phyloP scores from a whole-genome alignment of 2,113 vertebrate genomes.

The Gavia stellata region DNA sequence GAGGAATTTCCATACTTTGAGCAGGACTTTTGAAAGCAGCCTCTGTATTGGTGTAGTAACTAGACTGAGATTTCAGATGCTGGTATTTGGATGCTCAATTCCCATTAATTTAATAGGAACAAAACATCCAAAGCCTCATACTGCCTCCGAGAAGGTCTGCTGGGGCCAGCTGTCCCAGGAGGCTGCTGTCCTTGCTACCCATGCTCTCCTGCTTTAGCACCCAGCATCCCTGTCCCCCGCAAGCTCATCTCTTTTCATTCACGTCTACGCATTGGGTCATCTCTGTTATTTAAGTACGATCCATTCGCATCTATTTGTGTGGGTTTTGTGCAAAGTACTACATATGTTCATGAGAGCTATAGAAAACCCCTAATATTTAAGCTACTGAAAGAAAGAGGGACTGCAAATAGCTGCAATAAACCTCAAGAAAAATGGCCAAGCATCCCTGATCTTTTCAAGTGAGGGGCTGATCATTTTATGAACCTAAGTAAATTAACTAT shows the following conservation, averaged over 20 bases:
- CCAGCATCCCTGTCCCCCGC: neutral
- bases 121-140: neutral
- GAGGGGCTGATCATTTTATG: neutral
- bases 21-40: neutral
- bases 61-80: neutral
- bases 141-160: neutral
- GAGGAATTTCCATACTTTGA: neutral
- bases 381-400: neutral
- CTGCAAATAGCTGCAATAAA: neutral
- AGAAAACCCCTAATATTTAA: neutral
- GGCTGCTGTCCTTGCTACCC: neutral
- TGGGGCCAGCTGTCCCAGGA: neutral
- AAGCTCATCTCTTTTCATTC: neutral
- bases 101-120: neutral
- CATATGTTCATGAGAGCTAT: neutral
- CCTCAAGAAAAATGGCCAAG: neutral
- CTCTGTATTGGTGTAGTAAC: accelerated
- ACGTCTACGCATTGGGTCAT: neutral
- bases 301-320: neutral
- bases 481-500: neutral
- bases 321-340: neutral
- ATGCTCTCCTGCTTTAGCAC: neutral
- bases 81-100: neutral
- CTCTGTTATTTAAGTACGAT: neutral
- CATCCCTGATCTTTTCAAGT: neutral